Evolutionary conservation across 2,797 vertebrate genomes (phyloP), one percentile per base, ranked within the genome.

Genomic region (Botia kubotai): DNA sequence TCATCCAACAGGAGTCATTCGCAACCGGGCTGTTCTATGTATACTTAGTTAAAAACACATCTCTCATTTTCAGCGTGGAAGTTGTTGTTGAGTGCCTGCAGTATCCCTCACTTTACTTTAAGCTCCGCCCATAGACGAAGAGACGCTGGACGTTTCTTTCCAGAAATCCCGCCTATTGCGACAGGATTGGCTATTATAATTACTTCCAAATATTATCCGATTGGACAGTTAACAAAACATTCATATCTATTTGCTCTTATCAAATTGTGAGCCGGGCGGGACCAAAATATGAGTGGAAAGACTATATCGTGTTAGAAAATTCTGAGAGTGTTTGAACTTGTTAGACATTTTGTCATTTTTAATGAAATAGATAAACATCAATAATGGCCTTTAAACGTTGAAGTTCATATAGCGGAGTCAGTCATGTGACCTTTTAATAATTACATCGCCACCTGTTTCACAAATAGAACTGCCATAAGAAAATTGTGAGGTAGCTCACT

Each of bases 81-180:
- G 74, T 85, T 86, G 53, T 72, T 55, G n/a, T 33, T 6, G 19
- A 16, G 19, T 19, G 43, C 10, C 77, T 46, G 11, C 4, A 10
- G 57, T 75, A 60, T 17, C 73, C 52, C 23, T 62, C 17, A 46
- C 69, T 33, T 60, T 82, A 82, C 79, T 69, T 60, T 57, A 89
- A 10, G 80, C 93, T 90, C 92, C 92, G 90, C 93, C 93, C 84
- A 83, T 19, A 50, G 62, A 0, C 1, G 50, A 23, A 5, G 57
- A 60, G 2, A 58, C 0, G 21, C 57, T 16, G 23, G 13, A 33
- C 23, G 5, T 63, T 10, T 39, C 39, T 16, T 63, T 43, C 39
- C 39, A 7, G 39, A 39, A 50, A 19, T 21, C 19, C 55, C 19
- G 19, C 55, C 55, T 11, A n/a, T 5, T 17, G 19, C 3, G 0